Conservation (phyloP, 2,888 invertebrate genomes). For the Troides oblongomaculatus region DNA sequence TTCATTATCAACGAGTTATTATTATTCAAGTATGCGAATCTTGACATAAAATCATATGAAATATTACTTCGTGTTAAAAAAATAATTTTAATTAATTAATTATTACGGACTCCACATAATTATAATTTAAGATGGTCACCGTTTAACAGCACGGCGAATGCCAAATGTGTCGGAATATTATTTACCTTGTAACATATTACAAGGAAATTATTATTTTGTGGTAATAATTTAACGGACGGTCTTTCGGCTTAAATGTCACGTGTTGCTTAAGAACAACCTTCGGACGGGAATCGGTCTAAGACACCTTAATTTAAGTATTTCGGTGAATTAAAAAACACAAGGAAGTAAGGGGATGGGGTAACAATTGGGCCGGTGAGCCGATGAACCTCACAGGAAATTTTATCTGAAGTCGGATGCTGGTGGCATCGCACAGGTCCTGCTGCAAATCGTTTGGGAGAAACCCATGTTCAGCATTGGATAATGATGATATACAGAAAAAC, state of each 20-base stretch:
- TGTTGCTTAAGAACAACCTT: not conserved
- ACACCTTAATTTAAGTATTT: not conserved
- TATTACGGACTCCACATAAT: not conserved
- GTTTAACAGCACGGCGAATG: not conserved
- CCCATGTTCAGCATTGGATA: too few relatives aligned
- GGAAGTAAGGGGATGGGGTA: too few relatives aligned
- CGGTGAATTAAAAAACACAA: not conserved
- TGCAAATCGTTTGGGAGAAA: too few relatives aligned
- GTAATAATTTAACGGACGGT: not conserved
- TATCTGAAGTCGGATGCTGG: not conserved
- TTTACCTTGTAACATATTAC: conserved; percentile 22
- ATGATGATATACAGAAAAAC: too few relatives aligned
- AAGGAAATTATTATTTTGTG: conserved; percentile 9
- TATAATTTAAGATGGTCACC: not conserved
- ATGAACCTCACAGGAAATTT: not conserved
- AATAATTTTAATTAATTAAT: not conserved
- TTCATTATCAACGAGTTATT: not conserved
- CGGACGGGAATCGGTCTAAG: not conserved
- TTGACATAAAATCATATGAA: conserved; percentile 4
- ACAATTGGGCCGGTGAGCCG: not conserved
- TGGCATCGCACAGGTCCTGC: too few relatives aligned
- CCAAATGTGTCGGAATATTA: conserved; percentile 13
- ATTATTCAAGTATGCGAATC: conserved; percentile 12
- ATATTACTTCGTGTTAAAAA: not conserved
- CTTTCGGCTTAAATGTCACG: not conserved